Evolutionary conservation across 2,797 vertebrate genomes (phyloP).

Genomic region (Danio tinwini): DNA sequence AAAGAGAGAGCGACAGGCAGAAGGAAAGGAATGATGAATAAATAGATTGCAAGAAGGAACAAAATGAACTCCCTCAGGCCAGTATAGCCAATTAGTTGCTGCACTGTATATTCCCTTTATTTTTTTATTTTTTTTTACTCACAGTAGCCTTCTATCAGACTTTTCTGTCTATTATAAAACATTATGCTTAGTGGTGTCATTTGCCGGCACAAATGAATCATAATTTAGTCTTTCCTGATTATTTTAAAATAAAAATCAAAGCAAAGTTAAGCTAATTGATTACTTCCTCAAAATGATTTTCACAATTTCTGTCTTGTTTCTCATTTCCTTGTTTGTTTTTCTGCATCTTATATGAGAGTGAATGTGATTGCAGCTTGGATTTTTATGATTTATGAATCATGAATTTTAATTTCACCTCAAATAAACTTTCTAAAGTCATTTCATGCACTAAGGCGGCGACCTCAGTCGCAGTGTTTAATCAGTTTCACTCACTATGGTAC

Average conservation of each 20-base stretch:
- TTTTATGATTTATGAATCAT: constrained; percentile 7
- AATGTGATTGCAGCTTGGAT: neutral
- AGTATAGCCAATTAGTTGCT: constrained; percentile 56
- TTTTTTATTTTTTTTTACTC: constrained; percentile 45
- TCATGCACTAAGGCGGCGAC: neutral
- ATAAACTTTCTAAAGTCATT: neutral
- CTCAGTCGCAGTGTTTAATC: neutral
- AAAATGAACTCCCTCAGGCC: constrained; percentile 55
- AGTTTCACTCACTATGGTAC: neutral
- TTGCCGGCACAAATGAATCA: constrained; percentile 49
- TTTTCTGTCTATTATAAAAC: constrained; percentile 41
- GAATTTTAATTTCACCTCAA: neutral
- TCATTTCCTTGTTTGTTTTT: neutral
- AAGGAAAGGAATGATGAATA: constrained; percentile 48
- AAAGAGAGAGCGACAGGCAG: constrained; percentile 29
- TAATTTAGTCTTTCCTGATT: constrained; percentile 43
- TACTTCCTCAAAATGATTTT: neutral
- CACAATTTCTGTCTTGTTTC: neutral
- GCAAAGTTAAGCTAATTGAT: constrained; percentile 14
- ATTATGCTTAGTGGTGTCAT: constrained; percentile 53
- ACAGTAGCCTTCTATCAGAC: constrained; percentile 45
- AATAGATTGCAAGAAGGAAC: constrained; percentile 50
- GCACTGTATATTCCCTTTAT: constrained; percentile 50
- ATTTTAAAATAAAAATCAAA: constrained; percentile 1
- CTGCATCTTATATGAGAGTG: neutral